These are phyloP conservation scores for Coturnix japonica DNA, from an alignment of 2,113 vertebrate species.

Conservation along the genomic window DNA sequence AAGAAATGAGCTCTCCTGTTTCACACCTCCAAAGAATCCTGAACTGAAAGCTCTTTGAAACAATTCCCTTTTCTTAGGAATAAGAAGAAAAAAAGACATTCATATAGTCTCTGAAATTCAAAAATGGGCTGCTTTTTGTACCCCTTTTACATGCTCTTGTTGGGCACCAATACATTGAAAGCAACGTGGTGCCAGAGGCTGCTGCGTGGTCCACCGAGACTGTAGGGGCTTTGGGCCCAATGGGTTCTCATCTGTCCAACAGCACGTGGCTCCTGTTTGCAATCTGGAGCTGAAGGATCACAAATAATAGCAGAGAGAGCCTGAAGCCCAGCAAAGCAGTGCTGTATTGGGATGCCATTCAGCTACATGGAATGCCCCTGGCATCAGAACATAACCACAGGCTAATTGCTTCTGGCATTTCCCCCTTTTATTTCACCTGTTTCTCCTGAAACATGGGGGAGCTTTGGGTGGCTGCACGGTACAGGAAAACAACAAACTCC, in stretches of 20 bases:
- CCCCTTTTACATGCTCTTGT: not conserved
- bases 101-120: not conserved
- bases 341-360: not conserved
- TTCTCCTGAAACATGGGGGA: not conserved
- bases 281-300: not conserved
- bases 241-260: not conserved
- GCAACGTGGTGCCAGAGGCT: not conserved
- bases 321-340: not conserved
- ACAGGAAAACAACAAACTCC: not conserved
- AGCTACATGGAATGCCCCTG: not conserved
- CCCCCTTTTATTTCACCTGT: not conserved
- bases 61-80: not conserved
- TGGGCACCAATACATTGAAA: not conserved
- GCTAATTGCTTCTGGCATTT: not conserved
- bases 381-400: not conserved
- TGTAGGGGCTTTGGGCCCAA: constrained; percentile 4
- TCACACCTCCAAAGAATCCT: not conserved
- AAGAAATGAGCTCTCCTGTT: not conserved
- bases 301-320: rapidly evolving
- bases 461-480: not conserved
- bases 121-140: not conserved
- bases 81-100: not conserved
- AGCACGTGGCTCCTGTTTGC: not conserved
- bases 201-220: not conserved
- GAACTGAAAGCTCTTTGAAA: not conserved